A percentile compares a stretch with the other conserved stretches of the same genome.
phyloP scores from a whole-genome alignment of 2,888 invertebrate genomes.

The Gymnosoma rotundatum region DNA sequence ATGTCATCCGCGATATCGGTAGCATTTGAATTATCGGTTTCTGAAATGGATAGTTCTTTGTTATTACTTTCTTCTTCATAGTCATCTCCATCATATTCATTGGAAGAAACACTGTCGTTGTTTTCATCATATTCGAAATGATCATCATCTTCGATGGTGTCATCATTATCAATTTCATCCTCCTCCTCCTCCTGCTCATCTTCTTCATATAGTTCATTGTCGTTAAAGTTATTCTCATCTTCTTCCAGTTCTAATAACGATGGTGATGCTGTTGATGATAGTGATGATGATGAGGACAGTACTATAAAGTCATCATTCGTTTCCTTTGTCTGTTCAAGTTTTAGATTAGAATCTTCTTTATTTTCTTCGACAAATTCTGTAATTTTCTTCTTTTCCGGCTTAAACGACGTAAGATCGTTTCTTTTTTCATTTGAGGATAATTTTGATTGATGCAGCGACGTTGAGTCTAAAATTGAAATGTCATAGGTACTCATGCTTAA shows the following conservation, averaged over 20 bases:
- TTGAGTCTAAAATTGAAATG: slow-evolving; percentile 70
- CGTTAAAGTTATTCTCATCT: slow-evolving; percentile 16
- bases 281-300: slow-evolving; percentile 55
- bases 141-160: slow-evolving; percentile 49
- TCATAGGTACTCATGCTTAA: slow-evolving; percentile 79
- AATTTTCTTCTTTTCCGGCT: background rate
- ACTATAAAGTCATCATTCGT: slow-evolving; percentile 55
- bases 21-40: slow-evolving; percentile 12
- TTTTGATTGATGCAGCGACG: slow-evolving; percentile 44
- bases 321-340: slow-evolving; percentile 11
- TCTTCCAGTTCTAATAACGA: slow-evolving; percentile 17
- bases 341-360: too few species aligned
- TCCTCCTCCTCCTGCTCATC: slow-evolving; percentile 29
- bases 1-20: slow-evolving; percentile 31
- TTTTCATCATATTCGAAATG: slow-evolving; percentile 60
- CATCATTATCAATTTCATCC: slow-evolving; percentile 37
- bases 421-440: slow-evolving; percentile 35
- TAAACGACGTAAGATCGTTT: background rate
- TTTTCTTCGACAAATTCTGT: slow-evolving; percentile 2
- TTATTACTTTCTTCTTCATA: slow-evolving; percentile 27
- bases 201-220: slow-evolving; percentile 38
- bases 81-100: background rate
- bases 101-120: background rate
- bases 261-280: slow-evolving; percentile 20
- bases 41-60: slow-evolving; percentile 35